A percentile compares a stretch with the other conserved stretches of the same genome.
These are phyloP conservation scores for Trachelus iudaicus DNA, from an alignment of 2,888 invertebrate genomes.

Conservation along the genomic window DNA sequence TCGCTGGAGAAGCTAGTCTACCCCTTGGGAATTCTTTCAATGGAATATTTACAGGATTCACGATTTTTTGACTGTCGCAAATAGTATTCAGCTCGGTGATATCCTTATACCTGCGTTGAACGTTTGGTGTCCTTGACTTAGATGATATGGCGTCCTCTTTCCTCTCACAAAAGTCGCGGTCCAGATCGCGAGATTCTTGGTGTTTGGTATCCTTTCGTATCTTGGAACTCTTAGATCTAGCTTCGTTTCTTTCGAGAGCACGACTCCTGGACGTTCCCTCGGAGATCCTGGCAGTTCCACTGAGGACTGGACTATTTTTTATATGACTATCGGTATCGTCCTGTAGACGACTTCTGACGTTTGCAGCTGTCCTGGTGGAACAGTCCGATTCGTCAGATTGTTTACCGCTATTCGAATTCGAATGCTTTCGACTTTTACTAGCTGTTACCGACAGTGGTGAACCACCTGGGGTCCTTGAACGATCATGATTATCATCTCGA, in stretches of 20 bases:
- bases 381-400: neutral
- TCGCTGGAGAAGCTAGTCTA: slow-evolving; percentile 44
- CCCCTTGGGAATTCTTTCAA: slow-evolving; percentile 50
- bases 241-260: slow-evolving; percentile 7
- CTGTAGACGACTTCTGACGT: neutral
- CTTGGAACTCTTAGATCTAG: slow-evolving; percentile 13
- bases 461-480: neutral
- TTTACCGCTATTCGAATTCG: neutral
- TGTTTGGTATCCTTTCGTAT: slow-evolving; percentile 12
- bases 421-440: neutral
- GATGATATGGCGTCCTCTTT: slow-evolving; percentile 22
- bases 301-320: neutral
- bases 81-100: slow-evolving; percentile 33
- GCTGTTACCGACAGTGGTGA: neutral
- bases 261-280: slow-evolving; percentile 6
- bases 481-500: neutral
- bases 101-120: slow-evolving; percentile 34
- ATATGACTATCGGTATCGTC: neutral
- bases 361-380: neutral
- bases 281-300: neutral
- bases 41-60: slow-evolving; percentile 44
- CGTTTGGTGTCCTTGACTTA: slow-evolving; percentile 29
- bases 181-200: slow-evolving; percentile 17
- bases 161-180: slow-evolving; percentile 26
- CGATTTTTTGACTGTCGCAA: slow-evolving; percentile 23